A percentile compares a stretch with the other conserved stretches of the same genome.
Conservation (phyloP, 2,888 invertebrate genomes). For the Digitonthophagus gazella region DNA sequence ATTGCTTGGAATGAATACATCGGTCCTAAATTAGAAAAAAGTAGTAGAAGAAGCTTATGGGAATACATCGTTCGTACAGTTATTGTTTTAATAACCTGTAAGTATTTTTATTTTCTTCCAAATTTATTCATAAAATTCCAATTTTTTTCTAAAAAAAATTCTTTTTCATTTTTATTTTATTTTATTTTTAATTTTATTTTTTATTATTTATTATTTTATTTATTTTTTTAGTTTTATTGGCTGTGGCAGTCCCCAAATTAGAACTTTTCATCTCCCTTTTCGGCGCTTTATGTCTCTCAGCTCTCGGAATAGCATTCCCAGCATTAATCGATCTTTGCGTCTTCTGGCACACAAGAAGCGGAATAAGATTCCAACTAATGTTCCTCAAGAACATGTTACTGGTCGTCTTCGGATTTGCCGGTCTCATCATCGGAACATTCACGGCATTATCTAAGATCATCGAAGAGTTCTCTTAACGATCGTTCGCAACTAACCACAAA, state of each 20-base stretch:
- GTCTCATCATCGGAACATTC: constrained; percentile 66
- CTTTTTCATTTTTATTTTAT: not conserved
- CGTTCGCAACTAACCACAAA: constrained; percentile 23
- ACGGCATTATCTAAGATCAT: constrained; percentile 63
- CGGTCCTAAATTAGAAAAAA: constrained; percentile 59
- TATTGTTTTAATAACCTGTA: constrained; percentile 82
- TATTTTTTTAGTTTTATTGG: constrained; percentile 69
- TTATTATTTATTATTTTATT: constrained; percentile 21
- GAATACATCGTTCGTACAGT: constrained; percentile 77
- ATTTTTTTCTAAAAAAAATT: not conserved
- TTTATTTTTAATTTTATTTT: constrained; percentile 3
- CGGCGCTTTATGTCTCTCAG: constrained; percentile 88
- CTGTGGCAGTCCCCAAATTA: constrained; percentile 81
- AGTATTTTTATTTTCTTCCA: too few relatives aligned
- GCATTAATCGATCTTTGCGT: constrained; percentile 83
- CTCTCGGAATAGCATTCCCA: constrained; percentile 86
- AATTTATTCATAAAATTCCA: too few relatives aligned
- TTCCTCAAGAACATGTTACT: constrained; percentile 57
- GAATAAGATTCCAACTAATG: constrained; percentile 51
- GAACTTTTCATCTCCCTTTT: constrained; percentile 78
- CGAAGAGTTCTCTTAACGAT: constrained; percentile 50
- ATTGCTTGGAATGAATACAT: constrained; percentile 86
- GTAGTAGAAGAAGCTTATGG: constrained; percentile 61
- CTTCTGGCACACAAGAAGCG: constrained; percentile 68
- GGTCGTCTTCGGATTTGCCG: constrained; percentile 61